Evolutionary conservation across 2,888 invertebrate genomes (phyloP), one percentile per base, ranked within the genome.

Genomic region (Taenaris catops): DNA sequence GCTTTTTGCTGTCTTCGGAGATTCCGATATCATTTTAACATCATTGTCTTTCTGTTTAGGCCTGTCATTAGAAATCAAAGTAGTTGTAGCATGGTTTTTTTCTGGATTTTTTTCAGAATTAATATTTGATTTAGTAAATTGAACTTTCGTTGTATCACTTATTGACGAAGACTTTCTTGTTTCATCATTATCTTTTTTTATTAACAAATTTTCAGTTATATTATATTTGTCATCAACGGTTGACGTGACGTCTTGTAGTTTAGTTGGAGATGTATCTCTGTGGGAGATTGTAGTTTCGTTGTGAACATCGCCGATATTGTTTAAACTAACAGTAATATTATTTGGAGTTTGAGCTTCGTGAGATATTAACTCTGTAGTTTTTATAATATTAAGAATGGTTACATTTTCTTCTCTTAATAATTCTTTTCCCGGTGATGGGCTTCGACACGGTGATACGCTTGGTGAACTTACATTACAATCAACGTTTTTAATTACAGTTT

Each of bases 371-470:
- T 71, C 61, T 12, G 52, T 57, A 1, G 58, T 55, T 29, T 46
- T 44, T 33, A 53, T 51, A 14, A 38, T 53, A 6, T 53, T 42
- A 17, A 33, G 44, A 6, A 21, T 45, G 34, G 57, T 49, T 8
- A 51, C 55, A 2, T 41, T 44, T 6, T 41, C 36, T n/a, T 59
- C 48, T 18, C 41, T 40, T 7, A 58, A 49, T 6, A 47, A 44
- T 21, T 48, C 46, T 43, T 73, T 72, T 36, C 49, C 60, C 1
- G 54, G 53, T 29, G 41, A 52, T 4, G 76, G 73, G 53, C 72
- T 83, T 6, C 38, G 50, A 41, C 68, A 66, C 2, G 79, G 76
- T 1, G 80, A 75, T 2, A 64, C 54, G 44, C 63, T 69, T 1
- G 74, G 63, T 16, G 74, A 74, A 29, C 55, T 67, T 2, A 46